phyloP scores from a whole-genome alignment of 1,140 invertebrate species.

The Pachypeltis micranthus region DNA sequence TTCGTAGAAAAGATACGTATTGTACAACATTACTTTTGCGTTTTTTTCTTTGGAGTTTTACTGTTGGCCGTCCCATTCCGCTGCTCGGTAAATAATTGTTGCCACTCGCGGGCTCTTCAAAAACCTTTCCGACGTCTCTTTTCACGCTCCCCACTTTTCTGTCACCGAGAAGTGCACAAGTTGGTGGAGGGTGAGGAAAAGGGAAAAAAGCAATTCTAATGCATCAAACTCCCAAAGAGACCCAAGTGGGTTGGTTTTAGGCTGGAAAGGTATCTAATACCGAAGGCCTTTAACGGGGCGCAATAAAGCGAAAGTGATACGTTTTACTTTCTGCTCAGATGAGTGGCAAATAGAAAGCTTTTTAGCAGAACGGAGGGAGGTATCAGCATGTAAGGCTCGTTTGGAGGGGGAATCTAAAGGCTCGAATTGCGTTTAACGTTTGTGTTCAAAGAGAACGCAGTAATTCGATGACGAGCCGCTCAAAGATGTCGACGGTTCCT shows the following conservation, averaged over 20 bases:
- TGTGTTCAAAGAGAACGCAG: background rate
- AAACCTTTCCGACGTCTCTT: no score
- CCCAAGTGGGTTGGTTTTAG: background rate
- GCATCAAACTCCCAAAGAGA: background rate
- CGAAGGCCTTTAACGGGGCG: background rate
- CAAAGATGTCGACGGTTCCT: no score
- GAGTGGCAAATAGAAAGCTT: conserved; percentile 1
- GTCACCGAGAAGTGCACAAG: no score
- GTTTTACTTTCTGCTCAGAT: background rate
- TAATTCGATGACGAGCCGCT: background rate
- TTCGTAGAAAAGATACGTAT: no score
- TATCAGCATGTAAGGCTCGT: background rate
- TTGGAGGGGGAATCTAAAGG: background rate
- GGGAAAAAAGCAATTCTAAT: no score
- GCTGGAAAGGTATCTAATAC: background rate
- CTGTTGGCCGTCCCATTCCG: no score
- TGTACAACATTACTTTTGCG: no score
- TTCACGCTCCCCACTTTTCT: no score
- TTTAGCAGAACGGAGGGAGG: background rate
- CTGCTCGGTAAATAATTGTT: no score
- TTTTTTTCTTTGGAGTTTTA: no score
- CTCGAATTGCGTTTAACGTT: background rate
- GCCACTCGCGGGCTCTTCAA: no score
- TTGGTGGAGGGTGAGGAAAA: no score
- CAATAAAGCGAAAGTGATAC: conserved; percentile 8